Evolutionary conservation across 2,113 vertebrate species (phyloP).

Genomic region (Notarius quadriscutis): DNA sequence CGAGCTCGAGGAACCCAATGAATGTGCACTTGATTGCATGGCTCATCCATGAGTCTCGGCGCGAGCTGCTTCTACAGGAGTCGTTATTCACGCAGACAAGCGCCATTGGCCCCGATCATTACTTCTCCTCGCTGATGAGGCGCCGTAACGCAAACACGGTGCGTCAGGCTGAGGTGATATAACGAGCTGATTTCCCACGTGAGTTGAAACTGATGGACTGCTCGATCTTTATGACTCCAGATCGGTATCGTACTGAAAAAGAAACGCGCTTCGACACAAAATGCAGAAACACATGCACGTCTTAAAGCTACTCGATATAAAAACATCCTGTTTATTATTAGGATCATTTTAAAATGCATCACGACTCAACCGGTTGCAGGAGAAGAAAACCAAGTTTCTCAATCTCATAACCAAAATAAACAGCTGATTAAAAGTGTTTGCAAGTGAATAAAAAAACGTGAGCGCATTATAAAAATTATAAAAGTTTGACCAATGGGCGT

Average conservation of each 20-base stretch:
- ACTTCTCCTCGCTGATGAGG: slow-evolving; percentile 48
- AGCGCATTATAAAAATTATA: background rate
- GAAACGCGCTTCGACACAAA: background rate
- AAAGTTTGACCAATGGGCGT: background rate
- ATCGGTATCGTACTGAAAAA: background rate
- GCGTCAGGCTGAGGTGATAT: slow-evolving; percentile 16
- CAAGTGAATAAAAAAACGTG: background rate
- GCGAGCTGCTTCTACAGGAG: slow-evolving; percentile 28
- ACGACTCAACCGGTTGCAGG: background rate
- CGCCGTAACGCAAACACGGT: slow-evolving; percentile 33
- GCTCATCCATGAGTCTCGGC: slow-evolving; percentile 1
- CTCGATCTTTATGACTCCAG: background rate
- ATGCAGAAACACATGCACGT: background rate
- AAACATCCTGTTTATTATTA: background rate
- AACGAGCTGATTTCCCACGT: slow-evolving; percentile 40
- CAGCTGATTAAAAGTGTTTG: background rate
- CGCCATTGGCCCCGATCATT: slow-evolving; percentile 50
- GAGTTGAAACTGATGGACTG: slow-evolving; percentile 27
- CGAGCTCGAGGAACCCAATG: background rate
- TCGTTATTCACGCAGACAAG: slow-evolving; percentile 48
- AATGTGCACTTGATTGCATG: slow-evolving; percentile 39
- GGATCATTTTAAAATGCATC: background rate
- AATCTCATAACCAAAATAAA: background rate
- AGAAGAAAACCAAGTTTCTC: background rate
- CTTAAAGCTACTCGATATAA: background rate